These are phyloP conservation scores for Latrodectus elegans DNA, from an alignment of 2,888 invertebrate genomes.

Conservation along the genomic window DNA sequence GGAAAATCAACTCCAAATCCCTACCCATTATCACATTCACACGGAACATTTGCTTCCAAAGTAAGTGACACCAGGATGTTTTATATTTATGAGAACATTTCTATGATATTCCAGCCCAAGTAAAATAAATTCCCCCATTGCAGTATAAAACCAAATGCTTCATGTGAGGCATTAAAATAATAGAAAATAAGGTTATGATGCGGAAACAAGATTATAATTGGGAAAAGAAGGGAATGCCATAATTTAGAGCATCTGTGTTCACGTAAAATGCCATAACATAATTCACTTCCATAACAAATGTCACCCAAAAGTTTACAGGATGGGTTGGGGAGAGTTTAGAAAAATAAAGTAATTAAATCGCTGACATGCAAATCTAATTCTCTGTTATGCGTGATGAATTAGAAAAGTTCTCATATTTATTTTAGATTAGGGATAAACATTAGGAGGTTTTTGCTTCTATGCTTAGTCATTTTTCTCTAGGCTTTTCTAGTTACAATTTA, in stretches of 20 bases:
- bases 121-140: no score
- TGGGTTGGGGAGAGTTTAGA: neutral
- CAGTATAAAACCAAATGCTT: no score
- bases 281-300: constrained; percentile 19
- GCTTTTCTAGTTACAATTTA: neutral
- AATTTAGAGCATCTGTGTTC: constrained; percentile 37
- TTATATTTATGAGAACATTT: no score
- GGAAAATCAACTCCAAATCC: no score
- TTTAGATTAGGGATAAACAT: neutral
- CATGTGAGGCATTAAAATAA: neutral
- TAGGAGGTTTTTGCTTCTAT: neutral
- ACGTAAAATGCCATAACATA: constrained; percentile 37
- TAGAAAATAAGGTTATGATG: constrained; percentile 27
- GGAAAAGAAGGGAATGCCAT: constrained; percentile 3
- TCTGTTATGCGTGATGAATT: constrained; percentile 34
- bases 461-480: neutral
- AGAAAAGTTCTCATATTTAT: constrained; percentile 9
- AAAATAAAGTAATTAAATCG: constrained; percentile 47
- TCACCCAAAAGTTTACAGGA: neutral
- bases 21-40: no score
- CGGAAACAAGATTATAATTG: constrained; percentile 19
- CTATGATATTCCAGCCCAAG: no score
- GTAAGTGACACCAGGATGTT: no score
- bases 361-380: constrained; percentile 31
- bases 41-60: no score